Percentiles rank a stretch among this genome's conserved stretches.
These are phyloP conservation scores for Caenorhabditis inopinata DNA, from an alignment of 1,140 invertebrate genomes.

Conservation along the genomic window DNA sequence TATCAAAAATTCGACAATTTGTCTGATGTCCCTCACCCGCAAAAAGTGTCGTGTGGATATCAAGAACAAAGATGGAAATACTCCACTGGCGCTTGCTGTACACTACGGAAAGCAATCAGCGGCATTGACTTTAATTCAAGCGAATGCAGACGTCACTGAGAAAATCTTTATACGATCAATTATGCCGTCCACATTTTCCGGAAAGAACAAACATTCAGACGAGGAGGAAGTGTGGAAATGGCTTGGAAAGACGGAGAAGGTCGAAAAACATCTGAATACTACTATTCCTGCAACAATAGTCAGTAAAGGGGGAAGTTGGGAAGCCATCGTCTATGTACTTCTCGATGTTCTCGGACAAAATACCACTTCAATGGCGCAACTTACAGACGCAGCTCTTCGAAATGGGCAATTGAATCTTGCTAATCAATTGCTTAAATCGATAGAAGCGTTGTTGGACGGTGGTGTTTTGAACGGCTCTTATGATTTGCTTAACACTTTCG, in stretches of 20 bases:
- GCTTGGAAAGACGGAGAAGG: conserved; percentile 16
- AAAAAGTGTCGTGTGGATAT: conserved; percentile 66
- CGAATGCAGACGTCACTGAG: conserved; percentile 37
- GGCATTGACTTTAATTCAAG: conserved; percentile 49
- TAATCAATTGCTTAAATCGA: conserved; percentile 66
- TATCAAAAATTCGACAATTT: conserved; percentile 69
- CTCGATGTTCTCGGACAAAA: conserved; percentile 50
- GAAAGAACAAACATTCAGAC: not conserved
- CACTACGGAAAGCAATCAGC: conserved; percentile 67
- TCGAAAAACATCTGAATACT: not conserved
- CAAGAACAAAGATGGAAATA: conserved; percentile 68
- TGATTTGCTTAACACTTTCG: conserved; percentile 28
- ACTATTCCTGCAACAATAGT: conserved; percentile 45
- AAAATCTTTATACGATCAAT: conserved; percentile 2
- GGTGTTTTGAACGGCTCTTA: not conserved
- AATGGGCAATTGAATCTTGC: conserved; percentile 68
- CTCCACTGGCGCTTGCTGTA: conserved; percentile 69
- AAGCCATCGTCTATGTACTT: conserved; percentile 45
- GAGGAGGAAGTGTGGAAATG: conserved; percentile 12
- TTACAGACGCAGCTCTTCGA: conserved; percentile 63
- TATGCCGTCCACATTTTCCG: not conserved
- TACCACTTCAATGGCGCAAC: not conserved
- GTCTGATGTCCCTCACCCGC: conserved; percentile 67
- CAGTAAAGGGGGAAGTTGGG: conserved; percentile 42
- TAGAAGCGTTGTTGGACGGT: conserved; percentile 48